Conservation (phyloP, 2,888 invertebrate genomes). For the Acrobasis suavella region DNA sequence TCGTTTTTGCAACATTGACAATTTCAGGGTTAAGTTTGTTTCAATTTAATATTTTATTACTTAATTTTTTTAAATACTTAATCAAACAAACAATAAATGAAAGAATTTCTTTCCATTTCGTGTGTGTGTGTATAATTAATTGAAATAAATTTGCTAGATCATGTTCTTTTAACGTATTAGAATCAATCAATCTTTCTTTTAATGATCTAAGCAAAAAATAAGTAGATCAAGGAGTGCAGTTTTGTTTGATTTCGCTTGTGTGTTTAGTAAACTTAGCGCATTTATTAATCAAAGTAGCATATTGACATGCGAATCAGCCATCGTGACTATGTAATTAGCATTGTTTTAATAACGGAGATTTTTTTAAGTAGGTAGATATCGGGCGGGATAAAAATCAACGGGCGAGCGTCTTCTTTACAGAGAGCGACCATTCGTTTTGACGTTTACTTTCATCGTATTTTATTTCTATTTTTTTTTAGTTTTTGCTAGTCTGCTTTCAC, state of each 20-base stretch:
- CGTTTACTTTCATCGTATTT: conserved; percentile 25
- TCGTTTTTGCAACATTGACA: background rate
- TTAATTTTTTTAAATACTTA: too few species aligned
- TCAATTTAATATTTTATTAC: too few species aligned
- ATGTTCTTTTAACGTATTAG: background rate
- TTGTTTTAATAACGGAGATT: background rate
- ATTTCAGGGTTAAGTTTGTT: background rate
- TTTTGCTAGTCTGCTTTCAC: conserved; percentile 39
- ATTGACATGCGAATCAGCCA: background rate
- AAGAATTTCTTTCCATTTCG: background rate
- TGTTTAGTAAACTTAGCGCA: background rate
- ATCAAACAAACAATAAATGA: background rate
- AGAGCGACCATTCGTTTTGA: conserved; percentile 6
- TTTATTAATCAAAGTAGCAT: background rate
- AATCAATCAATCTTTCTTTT: background rate
- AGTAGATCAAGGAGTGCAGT: background rate
- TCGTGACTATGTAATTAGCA: background rate
- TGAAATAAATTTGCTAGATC: background rate
- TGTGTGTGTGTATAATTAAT: background rate
- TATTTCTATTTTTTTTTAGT: conserved; percentile 15
- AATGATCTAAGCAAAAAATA: background rate
- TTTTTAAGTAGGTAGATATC: background rate
- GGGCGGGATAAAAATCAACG: background rate
- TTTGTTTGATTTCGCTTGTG: background rate
- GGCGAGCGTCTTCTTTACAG: background rate